These are phyloP conservation scores for Zaprionus davidi DNA, from an alignment of 1,140 invertebrate genomes.

Conservation along the genomic window DNA sequence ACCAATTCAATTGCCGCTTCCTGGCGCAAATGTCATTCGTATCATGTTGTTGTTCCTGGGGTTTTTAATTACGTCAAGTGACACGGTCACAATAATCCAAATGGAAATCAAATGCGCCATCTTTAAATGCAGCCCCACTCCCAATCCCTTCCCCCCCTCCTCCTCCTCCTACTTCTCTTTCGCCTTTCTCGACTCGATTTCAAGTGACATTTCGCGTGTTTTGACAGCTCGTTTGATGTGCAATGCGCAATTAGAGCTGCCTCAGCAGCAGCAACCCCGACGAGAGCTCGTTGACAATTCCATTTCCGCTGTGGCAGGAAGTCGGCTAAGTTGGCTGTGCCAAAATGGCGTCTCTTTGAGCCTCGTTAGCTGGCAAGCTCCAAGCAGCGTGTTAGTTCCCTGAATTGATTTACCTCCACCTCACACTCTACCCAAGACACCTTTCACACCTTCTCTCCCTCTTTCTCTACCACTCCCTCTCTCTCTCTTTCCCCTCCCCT, in stretches of 20 bases:
- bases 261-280: not conserved
- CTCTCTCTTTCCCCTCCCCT: too few species aligned
- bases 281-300: constrained; percentile 38
- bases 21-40: constrained; percentile 76
- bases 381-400: constrained; percentile 1
- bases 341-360: constrained; percentile 28
- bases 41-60: constrained; percentile 3
- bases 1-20: constrained; percentile 65
- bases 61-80: constrained; percentile 76
- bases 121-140: constrained; percentile 36
- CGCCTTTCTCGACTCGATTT: constrained; percentile 30
- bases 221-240: constrained; percentile 64
- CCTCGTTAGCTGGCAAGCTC: constrained; percentile 13
- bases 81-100: constrained; percentile 71
- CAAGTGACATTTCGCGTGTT: constrained; percentile 70
- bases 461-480: not conserved
- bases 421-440: not conserved
- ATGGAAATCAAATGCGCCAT: constrained; percentile 75
- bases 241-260: constrained; percentile 44
- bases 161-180: not conserved
- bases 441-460: not conserved
- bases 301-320: constrained; percentile 31
- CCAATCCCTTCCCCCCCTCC: not conserved
- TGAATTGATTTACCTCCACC: constrained; percentile 14
- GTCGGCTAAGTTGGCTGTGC: constrained; percentile 1